Conservation (phyloP, 2,113 vertebrate genomes). For the Eurypyga helias region DNA sequence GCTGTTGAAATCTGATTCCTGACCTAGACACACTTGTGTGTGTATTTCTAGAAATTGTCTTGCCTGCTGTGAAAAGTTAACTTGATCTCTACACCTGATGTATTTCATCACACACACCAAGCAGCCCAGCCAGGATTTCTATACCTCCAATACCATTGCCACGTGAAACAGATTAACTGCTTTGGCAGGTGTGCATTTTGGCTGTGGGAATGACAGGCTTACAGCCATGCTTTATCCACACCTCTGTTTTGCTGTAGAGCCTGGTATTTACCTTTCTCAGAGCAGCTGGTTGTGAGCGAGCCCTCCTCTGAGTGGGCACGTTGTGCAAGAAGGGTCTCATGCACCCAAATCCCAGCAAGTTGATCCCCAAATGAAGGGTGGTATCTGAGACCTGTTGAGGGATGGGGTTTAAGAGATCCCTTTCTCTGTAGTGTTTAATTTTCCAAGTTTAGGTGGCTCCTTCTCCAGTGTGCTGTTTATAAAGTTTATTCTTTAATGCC, state of each 20-base stretch:
- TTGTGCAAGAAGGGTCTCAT: background rate
- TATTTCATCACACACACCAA: background rate
- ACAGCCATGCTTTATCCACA: rapidly evolving
- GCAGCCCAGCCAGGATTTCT: background rate
- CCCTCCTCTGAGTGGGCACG: background rate
- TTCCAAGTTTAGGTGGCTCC: background rate
- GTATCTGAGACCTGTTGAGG: background rate
- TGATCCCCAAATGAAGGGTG: rapidly evolving
- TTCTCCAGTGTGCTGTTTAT: background rate
- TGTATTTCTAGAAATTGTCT: slow-evolving; percentile 19
- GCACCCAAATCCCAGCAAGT: rapidly evolving
- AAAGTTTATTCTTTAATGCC: background rate
- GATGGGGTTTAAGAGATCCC: background rate
- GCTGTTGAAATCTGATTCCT: slow-evolving; percentile 46
- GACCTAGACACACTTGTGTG: slow-evolving; percentile 21
- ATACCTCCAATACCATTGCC: background rate
- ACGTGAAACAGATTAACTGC: background rate
- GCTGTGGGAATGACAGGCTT: background rate
- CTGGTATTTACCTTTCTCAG: background rate
- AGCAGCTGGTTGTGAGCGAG: background rate
- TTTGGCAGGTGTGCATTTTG: background rate
- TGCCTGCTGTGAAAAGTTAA: slow-evolving; percentile 42
- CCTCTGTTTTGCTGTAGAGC: background rate
- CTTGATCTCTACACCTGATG: background rate
- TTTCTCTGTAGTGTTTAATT: background rate